These are phyloP conservation scores for Dryas iulia DNA, from an alignment of 1,140 invertebrate species.

Conservation along the genomic window DNA sequence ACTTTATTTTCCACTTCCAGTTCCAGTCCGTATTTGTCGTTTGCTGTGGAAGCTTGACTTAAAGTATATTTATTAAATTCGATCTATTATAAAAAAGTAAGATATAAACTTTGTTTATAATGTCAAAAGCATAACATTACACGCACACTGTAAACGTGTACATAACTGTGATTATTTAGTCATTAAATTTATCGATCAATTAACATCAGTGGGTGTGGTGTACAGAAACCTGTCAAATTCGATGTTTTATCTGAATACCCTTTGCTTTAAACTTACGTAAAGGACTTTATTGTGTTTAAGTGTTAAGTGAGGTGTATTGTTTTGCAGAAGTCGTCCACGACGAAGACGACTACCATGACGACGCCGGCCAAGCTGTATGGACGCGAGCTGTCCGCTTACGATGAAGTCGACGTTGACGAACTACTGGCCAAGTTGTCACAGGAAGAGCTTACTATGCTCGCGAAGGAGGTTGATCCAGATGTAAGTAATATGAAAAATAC, in stretches of 20 bases:
- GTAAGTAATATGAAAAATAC: conserved; percentile 88
- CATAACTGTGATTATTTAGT: not conserved
- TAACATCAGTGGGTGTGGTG: conserved; percentile 43
- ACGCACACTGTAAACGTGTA: not conserved
- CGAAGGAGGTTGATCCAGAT: conserved; percentile 99
- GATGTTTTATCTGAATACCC: conserved; percentile 40
- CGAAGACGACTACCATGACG: conserved; percentile 93
- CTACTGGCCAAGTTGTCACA: conserved; percentile 95
- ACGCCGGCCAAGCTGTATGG: conserved; percentile 94
- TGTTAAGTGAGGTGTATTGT: conserved; percentile 54
- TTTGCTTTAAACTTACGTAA: conserved; percentile 13
- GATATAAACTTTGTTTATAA: not conserved
- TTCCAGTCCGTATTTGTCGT: conserved; percentile 62
- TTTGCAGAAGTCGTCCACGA: conserved; percentile 90
- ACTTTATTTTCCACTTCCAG: conserved; percentile 39
- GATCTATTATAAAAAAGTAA: conserved; percentile 40
- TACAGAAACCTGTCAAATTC: conserved; percentile 43
- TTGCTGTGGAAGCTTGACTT: conserved; percentile 45
- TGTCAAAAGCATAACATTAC: not conserved
- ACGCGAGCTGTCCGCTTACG: conserved; percentile 95
- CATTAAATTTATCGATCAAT: conserved; percentile 42
- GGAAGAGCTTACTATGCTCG: conserved; percentile 98
- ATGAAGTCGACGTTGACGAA: conserved; percentile 98
- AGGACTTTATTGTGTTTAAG: conserved; percentile 24
- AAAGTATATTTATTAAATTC: conserved; percentile 27